These are phyloP conservation scores for Beris morrisii DNA, from an alignment of 2,888 invertebrate species.

Conservation along the genomic window DNA sequence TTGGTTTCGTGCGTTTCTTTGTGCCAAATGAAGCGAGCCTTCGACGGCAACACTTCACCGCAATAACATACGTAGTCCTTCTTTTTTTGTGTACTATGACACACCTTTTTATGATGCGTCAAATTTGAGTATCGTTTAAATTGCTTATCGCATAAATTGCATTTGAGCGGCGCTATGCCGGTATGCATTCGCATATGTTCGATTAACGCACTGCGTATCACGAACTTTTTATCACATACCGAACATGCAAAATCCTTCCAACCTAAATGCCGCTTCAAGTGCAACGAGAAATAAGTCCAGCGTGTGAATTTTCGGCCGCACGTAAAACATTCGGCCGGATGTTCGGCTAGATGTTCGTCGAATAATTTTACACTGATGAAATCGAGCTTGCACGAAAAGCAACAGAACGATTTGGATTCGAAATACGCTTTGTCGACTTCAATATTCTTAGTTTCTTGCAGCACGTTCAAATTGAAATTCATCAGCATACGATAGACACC, in stretches of 20 bases:
- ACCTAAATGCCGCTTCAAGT: constrained; percentile 78
- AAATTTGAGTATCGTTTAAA: constrained; percentile 83
- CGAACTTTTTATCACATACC: constrained; percentile 78
- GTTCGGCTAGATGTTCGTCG: constrained; percentile 73
- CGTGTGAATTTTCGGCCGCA: constrained; percentile 79
- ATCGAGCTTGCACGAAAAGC: constrained; percentile 67
- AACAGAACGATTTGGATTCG: constrained; percentile 55
- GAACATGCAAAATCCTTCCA: constrained; percentile 74
- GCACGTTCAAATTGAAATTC: constrained; percentile 52
- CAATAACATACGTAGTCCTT: constrained; percentile 77
- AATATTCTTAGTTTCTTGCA: constrained; percentile 50
- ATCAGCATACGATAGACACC: constrained; percentile 54
- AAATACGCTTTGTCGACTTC: constrained; percentile 51
- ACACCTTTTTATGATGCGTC: constrained; percentile 78
- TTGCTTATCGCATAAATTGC: constrained; percentile 75
- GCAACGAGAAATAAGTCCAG: constrained; percentile 73
- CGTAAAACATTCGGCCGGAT: constrained; percentile 79
- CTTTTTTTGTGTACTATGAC: constrained; percentile 71
- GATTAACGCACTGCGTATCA: constrained; percentile 77
- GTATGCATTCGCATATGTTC: constrained; percentile 85
- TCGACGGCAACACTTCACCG: constrained; percentile 79
- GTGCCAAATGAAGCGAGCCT: constrained; percentile 83
- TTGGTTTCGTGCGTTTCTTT: constrained; percentile 80
- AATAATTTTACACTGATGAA: constrained; percentile 70
- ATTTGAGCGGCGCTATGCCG: constrained; percentile 78